Percentiles rank a stretch among this genome's conserved stretches.
phyloP scores from a whole-genome alignment of 2,113 vertebrate genomes.

The Brevimyrus niger region DNA sequence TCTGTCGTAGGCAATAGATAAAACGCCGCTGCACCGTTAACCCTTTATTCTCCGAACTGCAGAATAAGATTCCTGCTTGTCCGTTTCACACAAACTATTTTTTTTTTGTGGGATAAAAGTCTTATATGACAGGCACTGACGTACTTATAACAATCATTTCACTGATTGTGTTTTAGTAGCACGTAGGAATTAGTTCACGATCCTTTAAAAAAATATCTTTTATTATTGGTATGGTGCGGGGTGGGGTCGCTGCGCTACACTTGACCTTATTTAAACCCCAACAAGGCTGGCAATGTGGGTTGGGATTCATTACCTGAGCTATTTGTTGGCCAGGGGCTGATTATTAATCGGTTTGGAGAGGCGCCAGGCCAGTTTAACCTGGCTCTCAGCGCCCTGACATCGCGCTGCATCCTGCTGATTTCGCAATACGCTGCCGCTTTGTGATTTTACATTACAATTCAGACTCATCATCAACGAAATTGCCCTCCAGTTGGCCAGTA shows the following conservation, averaged over 20 bases:
- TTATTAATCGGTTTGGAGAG: slow-evolving; percentile 1
- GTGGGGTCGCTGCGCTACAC: background rate
- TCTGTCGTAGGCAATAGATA: background rate
- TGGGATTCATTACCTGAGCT: background rate
- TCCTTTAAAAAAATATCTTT: background rate
- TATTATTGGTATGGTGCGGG: background rate
- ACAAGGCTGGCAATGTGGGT: background rate
- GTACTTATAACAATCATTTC: background rate
- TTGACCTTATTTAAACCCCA: background rate
- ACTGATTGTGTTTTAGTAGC: background rate
- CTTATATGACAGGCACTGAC: background rate
- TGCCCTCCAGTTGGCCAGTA: background rate
- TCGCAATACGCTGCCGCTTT: background rate
- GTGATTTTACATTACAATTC: background rate
- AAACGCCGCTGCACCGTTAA: background rate
- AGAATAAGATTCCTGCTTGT: background rate
- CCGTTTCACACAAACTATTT: background rate
- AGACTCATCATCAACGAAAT: background rate
- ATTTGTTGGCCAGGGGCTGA: background rate
- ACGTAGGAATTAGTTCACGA: background rate
- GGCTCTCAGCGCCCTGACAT: background rate
- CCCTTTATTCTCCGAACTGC: background rate
- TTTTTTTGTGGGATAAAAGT: background rate
- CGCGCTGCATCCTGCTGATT: background rate
- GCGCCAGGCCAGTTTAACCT: background rate